Evolutionary conservation across 1,140 invertebrate genomes (phyloP).

Genomic region (Venturia canescens): DNA sequence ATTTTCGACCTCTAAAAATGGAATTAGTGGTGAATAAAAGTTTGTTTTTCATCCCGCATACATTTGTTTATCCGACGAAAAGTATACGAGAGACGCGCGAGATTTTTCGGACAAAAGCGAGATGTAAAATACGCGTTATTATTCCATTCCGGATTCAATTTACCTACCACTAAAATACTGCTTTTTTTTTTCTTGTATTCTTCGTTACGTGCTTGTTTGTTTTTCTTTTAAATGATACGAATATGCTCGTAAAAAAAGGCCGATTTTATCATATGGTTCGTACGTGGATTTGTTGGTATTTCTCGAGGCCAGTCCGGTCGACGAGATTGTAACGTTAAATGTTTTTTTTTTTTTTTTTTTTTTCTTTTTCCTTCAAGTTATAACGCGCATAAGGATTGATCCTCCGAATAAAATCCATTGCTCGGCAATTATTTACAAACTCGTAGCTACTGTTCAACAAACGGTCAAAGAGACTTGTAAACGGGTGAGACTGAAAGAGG

Average conservation of each 20-base stretch:
- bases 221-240: background rate
- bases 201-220: too few species aligned
- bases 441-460: background rate
- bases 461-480: background rate
- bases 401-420: background rate
- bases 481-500: background rate
- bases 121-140: constrained; percentile 11
- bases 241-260: constrained; percentile 13
- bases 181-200: background rate
- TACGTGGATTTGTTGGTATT: background rate
- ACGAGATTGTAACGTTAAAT: background rate
- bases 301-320: constrained; percentile 24
- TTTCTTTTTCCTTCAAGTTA: background rate
- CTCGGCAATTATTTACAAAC: background rate
- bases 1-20: background rate
- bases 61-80: background rate
- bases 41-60: background rate
- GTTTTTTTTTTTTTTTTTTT: too few species aligned
- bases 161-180: background rate
- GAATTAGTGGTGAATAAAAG: background rate
- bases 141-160: background rate
- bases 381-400: background rate
- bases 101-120: background rate
- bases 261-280: background rate
- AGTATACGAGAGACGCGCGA: background rate